Base-by-base conservation (phyloP, 1,140 invertebrate genomes). In the Drosophila rufa region DNA sequence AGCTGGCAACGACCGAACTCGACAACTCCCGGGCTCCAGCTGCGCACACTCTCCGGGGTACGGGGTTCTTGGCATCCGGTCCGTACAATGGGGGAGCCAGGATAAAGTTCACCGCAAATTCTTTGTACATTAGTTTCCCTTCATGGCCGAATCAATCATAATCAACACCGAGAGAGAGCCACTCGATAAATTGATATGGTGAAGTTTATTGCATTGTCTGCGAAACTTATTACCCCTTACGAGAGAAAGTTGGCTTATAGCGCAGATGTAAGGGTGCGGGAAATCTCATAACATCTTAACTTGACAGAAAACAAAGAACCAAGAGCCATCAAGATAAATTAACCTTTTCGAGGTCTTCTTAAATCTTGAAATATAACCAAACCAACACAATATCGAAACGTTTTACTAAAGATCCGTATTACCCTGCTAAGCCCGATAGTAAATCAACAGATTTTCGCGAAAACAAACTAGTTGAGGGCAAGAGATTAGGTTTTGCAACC, bases 121-220 rank as follows among this genome's bases (percentile, higher is more conserved):
- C 75, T 30, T 77, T 76, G 62, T 59, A 61, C 56, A 77, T 68
- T 69, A 80, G 75, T 62, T 66, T 51, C 38, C 50, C 60, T 61
- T 79, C 61, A 68, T 69, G 70, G 78, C 55, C 71, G 38, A 75
- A 87, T 86, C 64, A 66, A 82, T 86, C 83, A 82, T 82, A 82
- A 87, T 86, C 70, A 86, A 77, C 43, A 48, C 62, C 42, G 12
- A 38, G 43, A 25, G 22, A 43, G 43, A 30, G 62, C 51, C 45
- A 74, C 68, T 73, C 38, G 48, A 53, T 46, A 70, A 71, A 79
- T 62, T 69, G 46, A 58, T 70, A 62, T 62, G 64, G 11, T 30
- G 47, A 79, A 78, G 57, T 70, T 79, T 45, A 67, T 76, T 46
- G 74, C 65, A 78, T 62, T 78, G 64, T 77, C 75, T 77, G 42